A percentile compares a stretch with the other conserved stretches of the same genome.
Evolutionary conservation across 30 jellyfish, hydroid and myxozoan genomes (phyloP).

Genomic region (Aurelia aurita): DNA sequence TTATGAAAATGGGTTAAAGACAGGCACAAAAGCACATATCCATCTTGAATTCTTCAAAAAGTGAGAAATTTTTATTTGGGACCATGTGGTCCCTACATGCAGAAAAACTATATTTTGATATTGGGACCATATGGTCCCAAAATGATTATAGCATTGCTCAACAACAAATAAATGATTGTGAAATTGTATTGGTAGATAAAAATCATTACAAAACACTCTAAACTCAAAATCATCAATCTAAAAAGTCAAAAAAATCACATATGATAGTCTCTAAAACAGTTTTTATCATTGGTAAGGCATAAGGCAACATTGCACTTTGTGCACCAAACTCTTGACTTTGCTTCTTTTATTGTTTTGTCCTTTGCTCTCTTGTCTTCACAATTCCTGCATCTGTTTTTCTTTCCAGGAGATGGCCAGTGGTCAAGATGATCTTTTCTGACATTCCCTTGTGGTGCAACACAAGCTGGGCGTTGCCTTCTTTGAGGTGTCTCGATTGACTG

Average conservation of each 20-base stretch:
- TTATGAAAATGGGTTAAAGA: no score
- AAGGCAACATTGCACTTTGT: conserved; percentile 38
- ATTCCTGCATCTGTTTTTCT: conserved; percentile 40
- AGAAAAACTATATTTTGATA: neutral
- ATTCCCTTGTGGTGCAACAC: conserved; percentile 42
- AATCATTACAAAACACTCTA: neutral
- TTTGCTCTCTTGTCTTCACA: conserved; percentile 50
- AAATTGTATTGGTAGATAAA: neutral
- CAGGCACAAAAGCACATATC: conserved; percentile 2
- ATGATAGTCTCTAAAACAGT: conserved; percentile 31
- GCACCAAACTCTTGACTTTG: conserved; percentile 56
- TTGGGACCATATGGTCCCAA: conserved; percentile 69
- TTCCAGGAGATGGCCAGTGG: conserved; percentile 63
- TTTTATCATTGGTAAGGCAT: conserved; percentile 39
- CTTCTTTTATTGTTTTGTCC: conserved; percentile 15
- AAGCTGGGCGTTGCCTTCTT: conserved; percentile 47
- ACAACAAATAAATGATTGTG: conserved; percentile 17
- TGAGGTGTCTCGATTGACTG: conserved; percentile 6
- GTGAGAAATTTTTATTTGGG: neutral
- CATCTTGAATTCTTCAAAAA: neutral
- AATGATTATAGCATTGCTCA: conserved; percentile 5
- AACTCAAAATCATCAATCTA: neutral
- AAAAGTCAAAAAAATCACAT: neutral
- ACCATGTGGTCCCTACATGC: conserved; percentile 31
- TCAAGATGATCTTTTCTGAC: conserved; percentile 47